phyloP scores from a whole-genome alignment of 2,888 invertebrate genomes.

The Parnassius glacialis region DNA sequence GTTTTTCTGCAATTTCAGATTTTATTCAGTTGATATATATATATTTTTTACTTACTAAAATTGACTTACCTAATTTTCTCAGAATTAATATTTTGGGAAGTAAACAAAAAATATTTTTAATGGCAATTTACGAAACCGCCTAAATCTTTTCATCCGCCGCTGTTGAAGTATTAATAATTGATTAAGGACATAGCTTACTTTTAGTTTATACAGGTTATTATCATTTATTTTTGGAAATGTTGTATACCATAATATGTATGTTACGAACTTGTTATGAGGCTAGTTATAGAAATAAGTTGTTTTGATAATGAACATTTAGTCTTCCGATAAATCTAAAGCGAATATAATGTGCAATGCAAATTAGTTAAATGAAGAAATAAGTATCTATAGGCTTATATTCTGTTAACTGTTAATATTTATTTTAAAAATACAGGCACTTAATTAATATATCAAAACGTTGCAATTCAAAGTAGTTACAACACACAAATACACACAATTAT shows the following conservation, averaged over 20 bases:
- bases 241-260: constrained; percentile 12
- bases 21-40: no score
- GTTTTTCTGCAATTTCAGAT: no score
- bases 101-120: background rate
- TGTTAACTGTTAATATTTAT: no score
- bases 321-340: no score
- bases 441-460: no score
- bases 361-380: no score
- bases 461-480: no score
- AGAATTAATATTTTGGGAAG: background rate
- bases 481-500: no score
- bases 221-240: constrained; percentile 3
- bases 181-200: constrained; percentile 4
- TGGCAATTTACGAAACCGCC: constrained; percentile 6
- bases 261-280: constrained; percentile 8
- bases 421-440: no score
- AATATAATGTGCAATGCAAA: no score
- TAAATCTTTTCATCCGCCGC: background rate
- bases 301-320: constrained; percentile 11
- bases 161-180: constrained; percentile 19
- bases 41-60: no score
- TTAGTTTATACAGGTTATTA: constrained; percentile 8
- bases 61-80: background rate
- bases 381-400: no score
- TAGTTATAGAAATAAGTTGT: constrained; percentile 8